Evolutionary conservation across 2,888 invertebrate species (phyloP).

Genomic region (Leistus spinibarbis): DNA sequence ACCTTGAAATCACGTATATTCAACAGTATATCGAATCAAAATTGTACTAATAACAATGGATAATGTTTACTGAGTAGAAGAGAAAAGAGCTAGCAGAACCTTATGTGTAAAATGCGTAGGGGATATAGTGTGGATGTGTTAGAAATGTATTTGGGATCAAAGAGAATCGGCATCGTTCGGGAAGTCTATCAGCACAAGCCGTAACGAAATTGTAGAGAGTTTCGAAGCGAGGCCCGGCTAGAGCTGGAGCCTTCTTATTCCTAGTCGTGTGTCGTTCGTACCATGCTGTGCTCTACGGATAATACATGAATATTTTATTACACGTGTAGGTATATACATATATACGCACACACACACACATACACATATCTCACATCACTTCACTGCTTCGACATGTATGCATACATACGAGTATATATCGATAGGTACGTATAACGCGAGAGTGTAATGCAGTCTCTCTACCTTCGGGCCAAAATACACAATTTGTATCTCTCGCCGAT

Average conservation of each 20-base stretch:
- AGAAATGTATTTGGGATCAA: conserved; percentile 54
- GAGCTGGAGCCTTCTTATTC: too few relatives aligned
- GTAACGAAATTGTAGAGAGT: conserved; percentile 22
- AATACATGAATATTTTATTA: neutral
- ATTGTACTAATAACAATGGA: too few relatives aligned
- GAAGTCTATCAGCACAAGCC: conserved; percentile 45
- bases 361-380: too few relatives aligned
- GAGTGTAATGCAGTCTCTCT: neutral
- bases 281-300: neutral
- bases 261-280: conserved; percentile 42
- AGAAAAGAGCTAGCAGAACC: neutral
- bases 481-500: conserved; percentile 5
- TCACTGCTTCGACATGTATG: too few relatives aligned
- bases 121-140: conserved; percentile 22
- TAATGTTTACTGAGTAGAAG: neutral
- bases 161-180: conserved; percentile 52
- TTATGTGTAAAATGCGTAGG: neutral
- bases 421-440: neutral
- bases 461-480: conserved; percentile 55
- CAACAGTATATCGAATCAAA: too few relatives aligned
- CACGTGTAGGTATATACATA: neutral
- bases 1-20: too few relatives aligned
- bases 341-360: neutral
- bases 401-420: conserved; percentile 8
- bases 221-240: too few relatives aligned